Evolutionary conservation across 2,888 invertebrate species (phyloP), one percentile per base, ranked within the genome.

Genomic region (Drosophila affinis): DNA sequence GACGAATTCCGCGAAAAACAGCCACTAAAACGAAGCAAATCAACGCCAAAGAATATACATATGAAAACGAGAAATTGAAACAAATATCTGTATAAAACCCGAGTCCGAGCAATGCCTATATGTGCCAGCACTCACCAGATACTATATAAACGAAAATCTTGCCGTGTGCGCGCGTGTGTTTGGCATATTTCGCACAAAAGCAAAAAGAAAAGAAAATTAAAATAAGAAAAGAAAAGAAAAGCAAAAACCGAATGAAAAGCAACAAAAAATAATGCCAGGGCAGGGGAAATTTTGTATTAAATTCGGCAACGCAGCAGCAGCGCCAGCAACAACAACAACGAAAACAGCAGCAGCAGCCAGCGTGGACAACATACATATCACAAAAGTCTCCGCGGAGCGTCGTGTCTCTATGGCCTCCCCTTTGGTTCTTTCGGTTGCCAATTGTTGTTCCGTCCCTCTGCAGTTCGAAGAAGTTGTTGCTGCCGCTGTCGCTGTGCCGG

Each of bases 151-250:
- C 65, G 65, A 72, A 67, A 82, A 79, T 80, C 75, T 63, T 59
- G 75, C 75, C 74, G 77, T 83, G 78, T 88, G 84, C 84, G 75
- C 83, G 86, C 89, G 88, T 85, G 89, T 90, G 89, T 84, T 82
- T 88, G 74, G 78, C 78, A 73, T 80, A 86, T 84, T 81, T 84
- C 77, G 76, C 80, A 86, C 89, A 86, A 84, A 76, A 82, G 83
- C 77, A 85, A 81, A 64, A 58, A 70, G 67, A 67, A 68, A 61
- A 60, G 24, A 65, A 58, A 47, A 73, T 12, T 18, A 79, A 56
- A 51, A 69, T 61, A 58, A 49, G 74, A 67, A 55, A 56, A 49
- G 74, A 67, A 55, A 56, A 71, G 45, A 47, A 65, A 57, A 60
- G 47, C 56, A 74, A 65, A 69, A 62, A 34, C 48, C 45, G n/a